Evolutionary conservation across 2,797 vertebrate species (phyloP), one percentile per base, ranked within the genome.

Genomic region (Lophura swinhoii): DNA sequence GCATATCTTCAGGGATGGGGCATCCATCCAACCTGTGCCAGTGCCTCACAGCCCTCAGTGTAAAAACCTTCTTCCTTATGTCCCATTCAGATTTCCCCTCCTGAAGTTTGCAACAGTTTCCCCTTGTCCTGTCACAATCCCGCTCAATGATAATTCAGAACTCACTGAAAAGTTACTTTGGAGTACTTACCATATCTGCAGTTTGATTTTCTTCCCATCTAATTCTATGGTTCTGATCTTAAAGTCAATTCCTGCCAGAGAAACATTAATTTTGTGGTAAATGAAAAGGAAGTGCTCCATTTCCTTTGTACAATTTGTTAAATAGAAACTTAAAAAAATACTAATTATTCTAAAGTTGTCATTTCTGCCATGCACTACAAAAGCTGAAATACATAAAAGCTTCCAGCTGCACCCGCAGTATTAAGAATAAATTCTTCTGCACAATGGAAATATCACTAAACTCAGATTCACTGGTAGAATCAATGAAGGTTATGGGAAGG

Each of bases 211-310:
- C 98, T 99, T 99, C 80, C 99, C 99, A 88, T 99, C 99, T 91
- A 99, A 97, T 96, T 99, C 99, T 97, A 99, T 98, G 60, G 99
- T 99, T 97, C 99, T 97, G 98, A 99, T 99, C 98, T 99, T 99
- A 95, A 99, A 99, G 97, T 99, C 99, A 67, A 99, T 99, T 94
- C 99, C 99, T 99, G 98, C 35, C 96, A 97, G 76, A 96, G 90
- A 97, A 86, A 97, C 80, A 96, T 96, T 44, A 94, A 93, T 97
- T 94, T 95, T 88, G 85, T 83, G 93, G 41, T 44, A 72, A 72
- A 72, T 33, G 31, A 66, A 90, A 91, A 71, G 41, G 16, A 74
- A 92, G 51, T 5, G 10, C 59, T 84, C 15, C 0, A 35, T 70
- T 89, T 84, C 29, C 66, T 90, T 80, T 56, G 26, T 21, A 75